These are phyloP conservation scores for Equus quagga DNA, from an alignment of 2,113 vertebrate genomes.

Conservation along the genomic window DNA sequence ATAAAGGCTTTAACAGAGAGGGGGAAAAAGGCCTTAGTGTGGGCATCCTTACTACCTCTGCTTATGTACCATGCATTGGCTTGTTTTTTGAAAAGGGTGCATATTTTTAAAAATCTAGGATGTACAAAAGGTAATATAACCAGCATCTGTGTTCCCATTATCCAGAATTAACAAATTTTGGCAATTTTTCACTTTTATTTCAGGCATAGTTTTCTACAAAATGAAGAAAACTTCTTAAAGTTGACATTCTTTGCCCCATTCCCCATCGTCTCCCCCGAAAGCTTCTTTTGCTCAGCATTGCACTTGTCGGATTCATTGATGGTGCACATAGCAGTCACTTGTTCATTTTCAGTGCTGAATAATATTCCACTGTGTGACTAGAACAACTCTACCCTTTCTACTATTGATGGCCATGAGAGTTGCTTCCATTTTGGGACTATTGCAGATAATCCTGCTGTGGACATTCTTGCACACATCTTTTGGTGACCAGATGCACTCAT, in stretches of 20 bases:
- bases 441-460: not conserved
- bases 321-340: not conserved
- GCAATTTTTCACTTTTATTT: not conserved
- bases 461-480: not conserved
- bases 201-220: not conserved
- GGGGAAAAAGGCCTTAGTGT: not conserved
- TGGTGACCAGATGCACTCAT: not conserved
- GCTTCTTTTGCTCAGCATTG: not conserved
- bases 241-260: not conserved
- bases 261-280: not conserved
- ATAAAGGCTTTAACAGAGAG: not conserved
- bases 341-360: not conserved
- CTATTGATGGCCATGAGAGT: not conserved
- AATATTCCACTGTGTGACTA: not conserved
- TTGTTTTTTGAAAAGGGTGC: not conserved
- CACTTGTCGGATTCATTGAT: not conserved
- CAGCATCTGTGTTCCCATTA: not conserved
- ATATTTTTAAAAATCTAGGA: not conserved
- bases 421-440: not conserved
- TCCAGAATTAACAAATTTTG: conserved; percentile 1
- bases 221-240: not conserved
- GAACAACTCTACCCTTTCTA: not conserved
- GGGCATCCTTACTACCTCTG: not conserved
- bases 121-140: not conserved
- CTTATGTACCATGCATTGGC: not conserved